These are phyloP conservation scores for Hexactinellida sp. DNA, from an alignment of 37 sponge, comb jelly and placozoan species.

Conservation along the genomic window DNA sequence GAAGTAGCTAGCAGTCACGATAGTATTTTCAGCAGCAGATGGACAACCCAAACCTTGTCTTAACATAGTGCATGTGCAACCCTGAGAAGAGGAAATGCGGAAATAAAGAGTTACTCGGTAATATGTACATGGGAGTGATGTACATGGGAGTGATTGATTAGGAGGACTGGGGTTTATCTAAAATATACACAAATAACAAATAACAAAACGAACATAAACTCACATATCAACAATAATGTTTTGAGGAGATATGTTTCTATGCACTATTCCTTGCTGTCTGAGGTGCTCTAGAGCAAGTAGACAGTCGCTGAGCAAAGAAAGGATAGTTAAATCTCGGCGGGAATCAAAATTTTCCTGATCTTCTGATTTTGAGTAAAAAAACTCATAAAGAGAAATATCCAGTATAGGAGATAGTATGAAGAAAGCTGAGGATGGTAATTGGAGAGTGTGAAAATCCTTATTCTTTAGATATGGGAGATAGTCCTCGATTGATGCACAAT, in stretches of 20 bases:
- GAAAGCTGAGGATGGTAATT: neutral
- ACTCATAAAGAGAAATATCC: neutral
- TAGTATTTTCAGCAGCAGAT: no score
- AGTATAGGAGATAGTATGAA: neutral
- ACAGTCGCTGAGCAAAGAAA: neutral
- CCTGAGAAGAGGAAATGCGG: no score
- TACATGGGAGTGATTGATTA: no score
- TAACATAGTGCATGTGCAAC: no score
- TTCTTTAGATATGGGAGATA: neutral
- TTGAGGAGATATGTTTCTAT: neutral
- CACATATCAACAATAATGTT: neutral
- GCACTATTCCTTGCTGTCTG: neutral
- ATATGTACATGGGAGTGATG: no score
- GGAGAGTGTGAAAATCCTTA: neutral
- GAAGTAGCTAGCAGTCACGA: no score
- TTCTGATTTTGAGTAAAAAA: neutral
- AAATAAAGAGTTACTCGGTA: no score
- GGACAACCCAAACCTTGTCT: no score
- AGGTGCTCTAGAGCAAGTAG: conserved; percentile 8
- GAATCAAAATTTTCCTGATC: neutral
- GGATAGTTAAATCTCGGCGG: neutral
- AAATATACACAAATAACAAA: no score
- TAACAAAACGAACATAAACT: neutral
- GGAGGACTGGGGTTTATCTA: no score
- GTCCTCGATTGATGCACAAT: neutral